Evolutionary conservation across 2,888 invertebrate genomes (phyloP), one percentile per base, ranked within the genome.

Genomic region (Sinohyriopsis cumingii): DNA sequence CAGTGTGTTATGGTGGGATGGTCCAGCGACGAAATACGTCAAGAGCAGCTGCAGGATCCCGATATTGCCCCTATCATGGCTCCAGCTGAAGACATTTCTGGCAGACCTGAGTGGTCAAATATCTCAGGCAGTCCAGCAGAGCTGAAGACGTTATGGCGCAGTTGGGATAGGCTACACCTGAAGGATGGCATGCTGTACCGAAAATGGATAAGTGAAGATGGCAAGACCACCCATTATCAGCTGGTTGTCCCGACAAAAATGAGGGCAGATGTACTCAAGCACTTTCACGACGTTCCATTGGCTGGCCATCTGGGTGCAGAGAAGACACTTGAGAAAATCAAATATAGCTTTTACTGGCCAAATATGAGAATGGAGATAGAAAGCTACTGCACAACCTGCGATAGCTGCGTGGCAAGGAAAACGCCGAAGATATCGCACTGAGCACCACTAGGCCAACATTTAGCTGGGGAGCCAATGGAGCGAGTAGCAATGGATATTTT

Each of bases 381-480:
- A n/a, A n/a, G n/a, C n/a, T 71, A 67, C 56, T 67, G 67, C 20
- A 18, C 45, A n/a, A 18, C 19, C 5, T 71, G 71, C 56, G 68
- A 71, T 33, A 55, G 15, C 6, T 68, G 68, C 56, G 25, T 61
- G 55, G 60, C 61, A 6, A 55, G 65, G 19, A 68, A 65, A 55
- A 45, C 53, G 2, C 24, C 33, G 19, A 59, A 59, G n/a, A 22
- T 22, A n/a, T n/a, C 60, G 57, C 67, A 57, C 25, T 63, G n/a
- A 28, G 66, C 63, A 20, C 66, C 72, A 24, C 55, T 72, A 54
- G 65, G 66, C 3, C 53, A 62, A 45, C 59, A 20, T n/a, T 4
- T 59, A 1, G 57, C 33, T 12, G 63, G 66, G 5, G 59, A 54
- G 19, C 65, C 71, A 20, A 67, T 72, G 59, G 72, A 72, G 63